Conservation (phyloP, 2,888 invertebrate genomes). For the Homarus gammarus region DNA sequence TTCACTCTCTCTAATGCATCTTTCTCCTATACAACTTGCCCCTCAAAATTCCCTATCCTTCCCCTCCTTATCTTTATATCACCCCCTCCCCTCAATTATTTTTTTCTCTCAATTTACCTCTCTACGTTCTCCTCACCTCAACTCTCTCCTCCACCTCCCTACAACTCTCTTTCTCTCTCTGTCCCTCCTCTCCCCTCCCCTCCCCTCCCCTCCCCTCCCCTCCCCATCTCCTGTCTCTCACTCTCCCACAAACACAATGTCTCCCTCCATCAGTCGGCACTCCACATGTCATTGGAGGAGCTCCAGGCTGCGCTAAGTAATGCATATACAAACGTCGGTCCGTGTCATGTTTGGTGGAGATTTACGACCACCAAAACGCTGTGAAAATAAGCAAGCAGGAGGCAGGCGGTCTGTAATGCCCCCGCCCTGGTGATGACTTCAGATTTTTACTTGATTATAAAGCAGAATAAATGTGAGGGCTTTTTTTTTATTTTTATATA, state of each 20-base stretch:
- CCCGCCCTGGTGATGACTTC: too few species aligned
- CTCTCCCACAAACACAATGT: neutral
- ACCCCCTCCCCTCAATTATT: too few species aligned
- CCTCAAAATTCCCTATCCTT: too few species aligned
- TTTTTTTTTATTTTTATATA: too few species aligned
- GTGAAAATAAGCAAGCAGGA: slow-evolving; percentile 4
- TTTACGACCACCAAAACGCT: neutral
- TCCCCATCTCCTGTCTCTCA: neutral
- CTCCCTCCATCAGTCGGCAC: neutral
- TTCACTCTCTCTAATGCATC: too few species aligned
- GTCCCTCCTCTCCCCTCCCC: neutral
- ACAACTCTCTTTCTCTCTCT: neutral
- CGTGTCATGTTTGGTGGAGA: neutral
- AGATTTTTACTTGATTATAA: too few species aligned
- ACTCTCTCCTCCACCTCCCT: too few species aligned
- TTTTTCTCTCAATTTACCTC: too few species aligned
- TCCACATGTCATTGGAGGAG: neutral
- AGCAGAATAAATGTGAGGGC: too few species aligned
- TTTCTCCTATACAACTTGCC: too few species aligned
- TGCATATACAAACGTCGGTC: neutral
- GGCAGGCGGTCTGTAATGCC: neutral
- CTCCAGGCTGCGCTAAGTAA: neutral
- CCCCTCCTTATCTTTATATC: too few species aligned
- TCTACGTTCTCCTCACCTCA: too few species aligned
- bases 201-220: neutral